phyloP scores from a whole-genome alignment of 2,797 vertebrate species.

The Melanogrammus aeglefinus region DNA sequence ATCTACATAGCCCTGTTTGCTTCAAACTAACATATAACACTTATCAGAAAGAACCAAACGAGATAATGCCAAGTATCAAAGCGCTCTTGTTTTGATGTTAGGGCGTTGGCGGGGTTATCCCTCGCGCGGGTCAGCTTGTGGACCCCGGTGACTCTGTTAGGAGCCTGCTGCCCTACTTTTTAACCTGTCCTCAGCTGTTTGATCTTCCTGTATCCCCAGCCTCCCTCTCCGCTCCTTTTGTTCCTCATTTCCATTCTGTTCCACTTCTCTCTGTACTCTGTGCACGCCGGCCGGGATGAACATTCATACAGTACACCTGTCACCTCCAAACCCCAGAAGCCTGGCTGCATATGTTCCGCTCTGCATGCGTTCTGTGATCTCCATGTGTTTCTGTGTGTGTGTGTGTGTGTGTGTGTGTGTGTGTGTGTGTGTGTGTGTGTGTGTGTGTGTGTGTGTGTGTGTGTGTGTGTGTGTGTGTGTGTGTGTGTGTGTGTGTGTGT shows the following conservation, averaged over 20 bases:
- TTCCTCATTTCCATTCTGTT: background rate
- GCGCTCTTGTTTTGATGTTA: background rate
- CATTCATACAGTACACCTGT: background rate
- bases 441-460: conserved; percentile 13
- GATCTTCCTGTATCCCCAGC: background rate
- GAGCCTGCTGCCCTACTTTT: background rate
- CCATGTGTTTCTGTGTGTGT: conserved; percentile 3
- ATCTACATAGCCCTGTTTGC: background rate
- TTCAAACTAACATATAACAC: background rate
- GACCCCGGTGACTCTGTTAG: background rate
- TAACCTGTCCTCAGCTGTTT: conserved; percentile 2
- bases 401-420: conserved; percentile 1
- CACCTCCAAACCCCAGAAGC: background rate
- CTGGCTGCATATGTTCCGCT: background rate
- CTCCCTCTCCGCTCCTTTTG: background rate
- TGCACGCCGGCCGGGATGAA: background rate
- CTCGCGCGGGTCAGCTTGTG: background rate
- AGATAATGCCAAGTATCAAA: no score
- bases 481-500: conserved; percentile 12
- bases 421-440: conserved; percentile 10
- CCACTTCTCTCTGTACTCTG: background rate
- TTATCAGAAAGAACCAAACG: no score
- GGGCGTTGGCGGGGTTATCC: background rate
- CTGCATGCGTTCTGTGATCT: background rate
- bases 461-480: background rate